Base-by-base conservation (phyloP, 2,888 invertebrate species). In the Drosophila cracens region DNA sequence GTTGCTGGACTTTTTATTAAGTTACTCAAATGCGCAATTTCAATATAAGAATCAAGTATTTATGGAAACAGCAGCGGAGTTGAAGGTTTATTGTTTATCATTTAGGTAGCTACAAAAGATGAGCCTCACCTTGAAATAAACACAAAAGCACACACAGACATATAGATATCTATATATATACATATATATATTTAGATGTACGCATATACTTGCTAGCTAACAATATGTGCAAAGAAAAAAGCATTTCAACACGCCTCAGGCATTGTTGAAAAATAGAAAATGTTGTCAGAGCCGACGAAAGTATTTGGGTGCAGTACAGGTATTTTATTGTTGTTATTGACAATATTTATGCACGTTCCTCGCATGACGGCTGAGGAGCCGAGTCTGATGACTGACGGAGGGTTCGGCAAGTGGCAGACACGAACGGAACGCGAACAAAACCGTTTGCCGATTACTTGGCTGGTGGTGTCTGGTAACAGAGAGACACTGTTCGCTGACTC, bases 301-400 rank as follows among this genome's bases (percentile, higher is more conserved):
- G 70, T 81, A 82, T 80, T 79, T 81, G 74, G 88, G 81, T 86
- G 75, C 77, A 79, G 87, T 67, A 46, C 70, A 89, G 79, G 74
- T 53, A 53, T 53, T 64, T 29, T 57, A 38, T 67, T 62, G 56
- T 58, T 51, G 51, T 56, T 75, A 77, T 83, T 83, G 81, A 80
- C 72, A 76, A 70, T 63, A 62, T 70, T 62, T 57, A 78, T 78
- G 63, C 71, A 70, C 79, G 79, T 67, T 53, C 36, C 72, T 54
- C 53, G 25, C 51, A 29, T 11, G 49, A 13, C 46, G 48, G 38
- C 54, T 67, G 67, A 36, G 54, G 34, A n/a, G 56, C 49, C 36
- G 54, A 52, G 40, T 58, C 21, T 16, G 61, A 65, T 68, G 56
- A 68, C 49, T 69, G 71, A 56, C 52, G 59, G 53, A 64, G 76